A percentile compares a stretch with the other conserved stretches of the same genome.
Conservation (phyloP, 2,797 vertebrate genomes). For the Trachops cirrhosus region DNA sequence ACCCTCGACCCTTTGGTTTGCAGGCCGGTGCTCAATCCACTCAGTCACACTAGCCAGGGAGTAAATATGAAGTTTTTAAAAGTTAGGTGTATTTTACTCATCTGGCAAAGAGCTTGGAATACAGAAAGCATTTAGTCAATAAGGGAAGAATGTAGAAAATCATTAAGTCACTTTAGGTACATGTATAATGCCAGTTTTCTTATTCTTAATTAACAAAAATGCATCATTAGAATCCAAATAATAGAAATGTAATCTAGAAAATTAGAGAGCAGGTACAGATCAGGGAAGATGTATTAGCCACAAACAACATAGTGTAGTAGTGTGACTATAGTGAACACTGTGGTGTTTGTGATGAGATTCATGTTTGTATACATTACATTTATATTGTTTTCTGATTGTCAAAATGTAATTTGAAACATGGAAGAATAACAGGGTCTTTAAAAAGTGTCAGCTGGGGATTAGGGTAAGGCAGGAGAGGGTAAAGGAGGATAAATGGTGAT, state of each 20-base stretch:
- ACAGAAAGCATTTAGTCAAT: neutral
- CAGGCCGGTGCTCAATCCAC: no score
- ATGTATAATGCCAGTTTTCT: neutral
- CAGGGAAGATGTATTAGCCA: neutral
- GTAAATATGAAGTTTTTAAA: neutral
- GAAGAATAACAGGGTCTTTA: constrained; percentile 7
- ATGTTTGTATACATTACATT: neutral
- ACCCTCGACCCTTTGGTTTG: no score
- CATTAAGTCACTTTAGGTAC: neutral
- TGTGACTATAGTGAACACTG: neutral
- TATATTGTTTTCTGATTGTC: neutral
- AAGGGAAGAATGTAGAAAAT: neutral
- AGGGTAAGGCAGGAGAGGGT: neutral
- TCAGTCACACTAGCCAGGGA: no score
- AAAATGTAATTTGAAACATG: neutral
- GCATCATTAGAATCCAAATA: neutral
- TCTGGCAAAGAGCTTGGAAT: neutral
- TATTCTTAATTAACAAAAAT: neutral
- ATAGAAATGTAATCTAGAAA: neutral
- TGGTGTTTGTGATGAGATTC: neutral
- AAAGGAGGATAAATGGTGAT: neutral
- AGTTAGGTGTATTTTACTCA: neutral
- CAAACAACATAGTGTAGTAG: neutral
- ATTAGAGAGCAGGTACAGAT: neutral
- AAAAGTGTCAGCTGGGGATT: neutral